Conservation (phyloP, 2,113 vertebrate genomes). For the Aviceda subcristata region DNA sequence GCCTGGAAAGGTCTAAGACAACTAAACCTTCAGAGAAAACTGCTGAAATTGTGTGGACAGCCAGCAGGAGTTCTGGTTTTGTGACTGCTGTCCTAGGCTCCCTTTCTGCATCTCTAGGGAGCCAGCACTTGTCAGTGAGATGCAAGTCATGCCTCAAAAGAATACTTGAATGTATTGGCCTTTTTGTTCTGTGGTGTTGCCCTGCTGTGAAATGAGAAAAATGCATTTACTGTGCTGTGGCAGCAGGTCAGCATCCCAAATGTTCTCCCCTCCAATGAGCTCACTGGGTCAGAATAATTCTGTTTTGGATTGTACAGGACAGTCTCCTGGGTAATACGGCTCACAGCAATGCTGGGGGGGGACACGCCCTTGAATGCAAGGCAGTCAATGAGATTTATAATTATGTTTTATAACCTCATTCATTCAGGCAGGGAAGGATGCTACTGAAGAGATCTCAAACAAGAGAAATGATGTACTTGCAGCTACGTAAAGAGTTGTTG, state of each 20-base stretch:
- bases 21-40: background rate
- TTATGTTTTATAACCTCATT: constrained; percentile 36
- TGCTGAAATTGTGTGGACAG: background rate
- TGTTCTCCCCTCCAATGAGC: constrained; percentile 2
- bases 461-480: background rate
- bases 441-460: background rate
- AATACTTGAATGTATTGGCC: background rate
- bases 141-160: constrained; percentile 8
- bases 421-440: constrained; percentile 36
- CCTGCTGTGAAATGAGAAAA: constrained; percentile 47
- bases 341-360: constrained; percentile 1
- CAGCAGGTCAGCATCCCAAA: constrained; percentile 49
- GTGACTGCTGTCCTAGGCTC: background rate
- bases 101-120: background rate
- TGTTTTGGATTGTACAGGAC: constrained; percentile 44
- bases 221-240: background rate
- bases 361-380: constrained; percentile 41
- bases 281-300: constrained; percentile 53
- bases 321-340: constrained; percentile 44
- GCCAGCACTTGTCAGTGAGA: background rate
- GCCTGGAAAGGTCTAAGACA: background rate
- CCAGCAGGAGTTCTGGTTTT: background rate
- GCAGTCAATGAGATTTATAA: constrained; percentile 62
- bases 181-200: background rate
- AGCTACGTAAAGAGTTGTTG: background rate